Percentiles rank a stretch among this genome's conserved stretches.
Evolutionary conservation across 2,888 invertebrate genomes (phyloP).

Genomic region (Chalcis sispes): DNA sequence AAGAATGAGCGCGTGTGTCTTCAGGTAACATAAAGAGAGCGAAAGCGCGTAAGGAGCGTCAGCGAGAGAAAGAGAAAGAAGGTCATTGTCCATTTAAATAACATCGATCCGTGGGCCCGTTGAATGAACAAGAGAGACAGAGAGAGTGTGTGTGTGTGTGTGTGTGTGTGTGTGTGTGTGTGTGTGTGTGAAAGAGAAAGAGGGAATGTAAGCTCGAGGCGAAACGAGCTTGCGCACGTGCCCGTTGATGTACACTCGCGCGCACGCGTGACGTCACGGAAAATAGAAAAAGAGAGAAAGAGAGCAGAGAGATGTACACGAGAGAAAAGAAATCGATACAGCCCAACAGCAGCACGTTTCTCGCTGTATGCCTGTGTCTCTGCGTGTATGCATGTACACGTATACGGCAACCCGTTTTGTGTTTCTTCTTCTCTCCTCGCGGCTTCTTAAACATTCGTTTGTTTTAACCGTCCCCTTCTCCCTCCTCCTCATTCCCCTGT

Average conservation of each 20-base stretch:
- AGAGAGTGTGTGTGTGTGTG: conserved; percentile 39
- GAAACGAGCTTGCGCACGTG: conserved; percentile 22
- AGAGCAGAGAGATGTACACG: conserved; percentile 54
- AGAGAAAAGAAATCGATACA: conserved; percentile 70
- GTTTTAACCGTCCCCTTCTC: not conserved
- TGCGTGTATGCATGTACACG: not conserved
- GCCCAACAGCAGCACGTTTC: conserved; percentile 61
- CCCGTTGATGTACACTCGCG: conserved; percentile 11
- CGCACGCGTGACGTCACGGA: conserved; percentile 36
- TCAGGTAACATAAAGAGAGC: not conserved
- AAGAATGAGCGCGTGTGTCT: no score
- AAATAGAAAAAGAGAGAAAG: no score
- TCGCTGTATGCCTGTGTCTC: conserved; percentile 1
- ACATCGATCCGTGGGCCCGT: conserved; percentile 52
- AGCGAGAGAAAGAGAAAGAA: conserved; percentile 39
- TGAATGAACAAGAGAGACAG: conserved; percentile 56
- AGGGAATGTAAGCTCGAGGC: no score
- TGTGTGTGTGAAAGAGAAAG: not conserved
- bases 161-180: no score
- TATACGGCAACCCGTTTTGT: conserved; percentile 5
- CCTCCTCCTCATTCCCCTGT: not conserved
- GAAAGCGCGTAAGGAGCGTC: not conserved
- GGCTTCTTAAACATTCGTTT: not conserved
- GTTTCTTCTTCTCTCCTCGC: not conserved
- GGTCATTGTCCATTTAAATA: conserved; percentile 64